phyloP scores from a whole-genome alignment of 2,888 invertebrate species.

The Steinernema scapterisci region DNA sequence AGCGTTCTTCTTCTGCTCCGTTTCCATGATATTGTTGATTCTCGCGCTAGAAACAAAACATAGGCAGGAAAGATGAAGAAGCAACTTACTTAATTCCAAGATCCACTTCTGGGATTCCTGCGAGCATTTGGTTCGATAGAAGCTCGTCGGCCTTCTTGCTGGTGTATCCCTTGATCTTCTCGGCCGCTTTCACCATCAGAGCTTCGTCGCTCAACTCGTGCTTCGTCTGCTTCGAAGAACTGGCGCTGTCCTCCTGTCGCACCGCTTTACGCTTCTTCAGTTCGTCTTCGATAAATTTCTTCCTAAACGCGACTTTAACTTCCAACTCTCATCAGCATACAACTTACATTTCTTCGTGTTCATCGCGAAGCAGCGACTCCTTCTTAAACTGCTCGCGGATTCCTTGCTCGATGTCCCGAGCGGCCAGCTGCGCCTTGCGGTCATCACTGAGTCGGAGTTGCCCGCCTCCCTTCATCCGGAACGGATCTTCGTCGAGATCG shows the following conservation, averaged over 20 bases:
- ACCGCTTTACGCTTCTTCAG: slow-evolving; percentile 57
- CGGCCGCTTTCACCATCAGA: slow-evolving; percentile 78
- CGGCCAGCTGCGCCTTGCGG: slow-evolving; percentile 58
- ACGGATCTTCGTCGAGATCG: slow-evolving; percentile 51
- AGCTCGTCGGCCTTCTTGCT: slow-evolving; percentile 93
- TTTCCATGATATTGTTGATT: slow-evolving; percentile 97
- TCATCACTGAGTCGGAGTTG: slow-evolving; percentile 56
- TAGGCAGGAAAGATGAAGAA: neutral
- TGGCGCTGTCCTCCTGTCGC: slow-evolving; percentile 50
- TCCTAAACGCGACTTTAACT: slow-evolving; percentile 36
- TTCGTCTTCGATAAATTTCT: slow-evolving; percentile 57
- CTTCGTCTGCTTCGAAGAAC: slow-evolving; percentile 34
- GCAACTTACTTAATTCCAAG: slow-evolving; percentile 85
- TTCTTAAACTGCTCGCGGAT: slow-evolving; percentile 65
- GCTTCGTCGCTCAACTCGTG: slow-evolving; percentile 71
- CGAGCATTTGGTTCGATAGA: slow-evolving; percentile 99
- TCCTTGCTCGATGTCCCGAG: slow-evolving; percentile 61
- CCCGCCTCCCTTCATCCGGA: slow-evolving; percentile 54
- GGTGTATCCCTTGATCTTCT: slow-evolving; percentile 80
- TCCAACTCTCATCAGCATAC: neutral
- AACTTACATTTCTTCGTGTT: slow-evolving; percentile 61
- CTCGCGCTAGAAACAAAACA: slow-evolving; percentile 76
- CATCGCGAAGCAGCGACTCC: slow-evolving; percentile 63
- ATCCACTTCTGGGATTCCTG: slow-evolving; percentile 98
- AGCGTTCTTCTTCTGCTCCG: slow-evolving; percentile 92